These are phyloP conservation scores for Hesperophylax magnus DNA, from an alignment of 1,140 invertebrate species.

Conservation along the genomic window DNA sequence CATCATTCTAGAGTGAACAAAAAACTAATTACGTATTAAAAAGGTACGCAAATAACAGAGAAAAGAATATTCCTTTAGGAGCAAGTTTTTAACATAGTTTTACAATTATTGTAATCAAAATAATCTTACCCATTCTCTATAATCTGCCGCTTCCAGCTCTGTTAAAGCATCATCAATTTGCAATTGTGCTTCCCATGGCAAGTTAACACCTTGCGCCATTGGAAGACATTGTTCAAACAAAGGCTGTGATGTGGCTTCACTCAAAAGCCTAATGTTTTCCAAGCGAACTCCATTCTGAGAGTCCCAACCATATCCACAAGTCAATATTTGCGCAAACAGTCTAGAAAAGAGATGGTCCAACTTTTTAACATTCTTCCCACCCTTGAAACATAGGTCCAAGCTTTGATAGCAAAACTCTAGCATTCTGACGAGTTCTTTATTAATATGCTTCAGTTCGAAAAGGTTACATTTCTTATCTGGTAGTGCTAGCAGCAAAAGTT, in stretches of 20 bases:
- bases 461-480: slow-evolving; percentile 69
- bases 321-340: slow-evolving; percentile 68
- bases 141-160: slow-evolving; percentile 87
- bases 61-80: too few relatives aligned
- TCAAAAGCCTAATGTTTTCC: slow-evolving; percentile 59
- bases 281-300: slow-evolving; percentile 45
- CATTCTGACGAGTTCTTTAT: slow-evolving; percentile 66
- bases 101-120: neutral
- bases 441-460: slow-evolving; percentile 68
- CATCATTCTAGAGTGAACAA: slow-evolving; percentile 75
- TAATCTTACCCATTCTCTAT: slow-evolving; percentile 80
- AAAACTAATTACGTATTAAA: neutral
- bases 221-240: slow-evolving; percentile 59
- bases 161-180: slow-evolving; percentile 85
- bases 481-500: slow-evolving; percentile 70
- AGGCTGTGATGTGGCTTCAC: slow-evolving; percentile 53
- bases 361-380: slow-evolving; percentile 61
- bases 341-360: slow-evolving; percentile 73
- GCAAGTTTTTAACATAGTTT: too few relatives aligned
- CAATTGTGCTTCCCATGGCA: slow-evolving; percentile 82
- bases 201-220: slow-evolving; percentile 73
- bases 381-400: slow-evolving; percentile 69
- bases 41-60: too few relatives aligned
- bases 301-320: slow-evolving; percentile 58
- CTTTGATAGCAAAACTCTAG: slow-evolving; percentile 71